phyloP scores from a whole-genome alignment of 2,888 invertebrate species.

The Drosophila cognata region DNA sequence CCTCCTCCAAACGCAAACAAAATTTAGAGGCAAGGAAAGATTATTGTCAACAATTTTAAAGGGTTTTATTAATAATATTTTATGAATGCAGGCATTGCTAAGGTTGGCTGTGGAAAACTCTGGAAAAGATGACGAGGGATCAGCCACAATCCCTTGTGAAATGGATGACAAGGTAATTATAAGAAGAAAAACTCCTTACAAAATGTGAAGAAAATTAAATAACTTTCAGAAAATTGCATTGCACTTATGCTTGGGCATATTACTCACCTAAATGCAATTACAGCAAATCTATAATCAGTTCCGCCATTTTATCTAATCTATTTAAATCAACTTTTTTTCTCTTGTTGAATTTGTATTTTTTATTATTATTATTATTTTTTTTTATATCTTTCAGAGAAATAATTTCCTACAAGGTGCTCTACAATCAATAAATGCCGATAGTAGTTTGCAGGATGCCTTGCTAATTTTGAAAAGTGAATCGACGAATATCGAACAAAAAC shows the following conservation, averaged over 20 bases:
- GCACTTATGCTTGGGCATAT: neutral
- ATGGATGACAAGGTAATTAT: conserved; percentile 24
- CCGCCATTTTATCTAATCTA: neutral
- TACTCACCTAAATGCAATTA: neutral
- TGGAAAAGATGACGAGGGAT: conserved; percentile 24
- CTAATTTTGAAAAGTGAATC: conserved; percentile 31
- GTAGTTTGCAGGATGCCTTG: conserved; percentile 55
- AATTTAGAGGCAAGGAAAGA: conserved; percentile 36
- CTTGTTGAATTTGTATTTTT: neutral
- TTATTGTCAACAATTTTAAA: neutral
- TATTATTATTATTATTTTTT: neutral
- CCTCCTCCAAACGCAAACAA: conserved; percentile 34
- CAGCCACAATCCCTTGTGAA: neutral
- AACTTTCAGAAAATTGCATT: neutral
- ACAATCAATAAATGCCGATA: conserved; percentile 56
- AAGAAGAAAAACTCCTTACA: neutral
- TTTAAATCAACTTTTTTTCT: neutral
- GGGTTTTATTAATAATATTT: neutral
- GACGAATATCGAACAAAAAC: conserved; percentile 46
- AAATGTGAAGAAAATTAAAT: neutral
- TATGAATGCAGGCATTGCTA: conserved; percentile 33
- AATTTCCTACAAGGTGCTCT: conserved; percentile 53
- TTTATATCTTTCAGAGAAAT: conserved; percentile 26
- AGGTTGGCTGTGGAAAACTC: conserved; percentile 52
- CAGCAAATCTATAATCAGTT: neutral